phyloP scores from a whole-genome alignment of 2,113 vertebrate species.

The Elephantulus edwardii region DNA sequence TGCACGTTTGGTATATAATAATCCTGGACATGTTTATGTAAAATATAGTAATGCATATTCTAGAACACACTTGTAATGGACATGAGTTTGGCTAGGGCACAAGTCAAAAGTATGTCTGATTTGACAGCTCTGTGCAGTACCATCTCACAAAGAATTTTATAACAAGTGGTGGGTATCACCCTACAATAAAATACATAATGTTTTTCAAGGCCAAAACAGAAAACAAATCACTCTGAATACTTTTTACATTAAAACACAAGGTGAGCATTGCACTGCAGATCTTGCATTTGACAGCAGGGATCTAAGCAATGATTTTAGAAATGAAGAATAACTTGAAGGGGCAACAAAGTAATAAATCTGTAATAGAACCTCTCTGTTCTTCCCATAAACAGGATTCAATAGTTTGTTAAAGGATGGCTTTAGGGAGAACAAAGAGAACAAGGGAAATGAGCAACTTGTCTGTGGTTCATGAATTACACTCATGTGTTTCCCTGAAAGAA shows the following conservation, averaged over 20 bases:
- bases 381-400: slow-evolving; percentile 70
- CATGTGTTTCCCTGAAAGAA: slow-evolving; percentile 72
- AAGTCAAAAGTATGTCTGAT: not conserved
- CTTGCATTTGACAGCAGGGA: not conserved
- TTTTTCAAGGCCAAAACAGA: not conserved
- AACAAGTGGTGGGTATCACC: not conserved
- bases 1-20: not conserved
- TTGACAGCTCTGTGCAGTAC: not conserved
- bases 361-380: slow-evolving; percentile 61
- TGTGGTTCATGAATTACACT: slow-evolving; percentile 68
- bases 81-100: not conserved
- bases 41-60: not conserved
- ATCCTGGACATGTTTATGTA: not conserved
- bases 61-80: not conserved
- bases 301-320: not conserved
- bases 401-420: slow-evolving; percentile 64
- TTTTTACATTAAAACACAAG: not conserved
- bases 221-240: not conserved
- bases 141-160: not conserved
- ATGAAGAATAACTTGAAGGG: not conserved
- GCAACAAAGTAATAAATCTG: slow-evolving; percentile 57
- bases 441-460: slow-evolving; percentile 74
- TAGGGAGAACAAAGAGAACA: slow-evolving; percentile 70
- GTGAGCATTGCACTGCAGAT: not conserved
- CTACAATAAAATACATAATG: not conserved